Evolutionary conservation across 2,888 invertebrate species (phyloP).

Genomic region (Heliconius ismenius): DNA sequence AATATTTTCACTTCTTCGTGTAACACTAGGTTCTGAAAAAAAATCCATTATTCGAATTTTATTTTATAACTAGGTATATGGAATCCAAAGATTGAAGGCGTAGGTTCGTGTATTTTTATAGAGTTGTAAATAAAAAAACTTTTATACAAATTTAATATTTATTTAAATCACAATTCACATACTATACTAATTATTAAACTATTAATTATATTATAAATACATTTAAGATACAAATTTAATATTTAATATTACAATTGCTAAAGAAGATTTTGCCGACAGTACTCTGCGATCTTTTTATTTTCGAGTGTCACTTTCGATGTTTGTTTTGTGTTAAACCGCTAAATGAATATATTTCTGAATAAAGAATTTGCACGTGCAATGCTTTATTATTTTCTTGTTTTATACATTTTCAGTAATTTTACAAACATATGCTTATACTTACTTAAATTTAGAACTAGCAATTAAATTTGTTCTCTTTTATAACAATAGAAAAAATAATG

Average conservation of each 20-base stretch:
- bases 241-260: neutral
- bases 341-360: slow-evolving; percentile 49
- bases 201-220: neutral
- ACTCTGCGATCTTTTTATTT: slow-evolving; percentile 64
- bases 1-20: too few relatives aligned
- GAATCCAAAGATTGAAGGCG: too few relatives aligned
- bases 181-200: neutral
- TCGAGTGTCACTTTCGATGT: slow-evolving; percentile 59
- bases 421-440: neutral
- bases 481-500: too few relatives aligned
- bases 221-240: neutral
- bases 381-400: neutral
- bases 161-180: slow-evolving; percentile 18
- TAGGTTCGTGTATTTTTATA: neutral
- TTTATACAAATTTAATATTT: neutral
- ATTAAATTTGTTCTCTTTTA: neutral
- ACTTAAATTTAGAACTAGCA: neutral
- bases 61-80: too few relatives aligned
- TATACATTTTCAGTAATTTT: neutral
- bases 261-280: slow-evolving; percentile 47
- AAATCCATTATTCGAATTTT: too few relatives aligned
- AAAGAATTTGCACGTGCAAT: slow-evolving; percentile 49
- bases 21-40: too few relatives aligned
- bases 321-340: slow-evolving; percentile 58
- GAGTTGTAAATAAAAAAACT: neutral